Evolutionary conservation across 2,113 vertebrate genomes (phyloP).

Genomic region (Lota lota): DNA sequence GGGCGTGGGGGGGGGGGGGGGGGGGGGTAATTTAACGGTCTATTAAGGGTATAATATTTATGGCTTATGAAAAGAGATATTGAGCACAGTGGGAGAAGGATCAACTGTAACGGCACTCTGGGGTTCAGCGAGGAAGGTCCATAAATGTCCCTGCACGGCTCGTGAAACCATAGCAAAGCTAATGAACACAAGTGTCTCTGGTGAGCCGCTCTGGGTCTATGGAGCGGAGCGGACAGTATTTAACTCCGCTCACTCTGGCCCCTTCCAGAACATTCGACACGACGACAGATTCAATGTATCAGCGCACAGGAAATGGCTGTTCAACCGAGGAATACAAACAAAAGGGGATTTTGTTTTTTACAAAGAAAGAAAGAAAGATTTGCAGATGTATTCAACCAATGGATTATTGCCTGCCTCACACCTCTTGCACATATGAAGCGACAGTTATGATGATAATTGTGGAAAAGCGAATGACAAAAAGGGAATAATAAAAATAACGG

Average conservation of each 20-base stretch:
- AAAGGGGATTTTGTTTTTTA: no score
- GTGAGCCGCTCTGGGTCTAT: slow-evolving; percentile 28
- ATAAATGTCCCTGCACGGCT: slow-evolving; percentile 42
- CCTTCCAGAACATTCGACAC: slow-evolving; percentile 23
- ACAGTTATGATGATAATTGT: no score
- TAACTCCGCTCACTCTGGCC: slow-evolving; percentile 31
- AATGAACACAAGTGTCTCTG: slow-evolving; percentile 41
- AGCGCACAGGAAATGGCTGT: no score
- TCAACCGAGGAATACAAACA: no score
- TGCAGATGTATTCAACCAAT: no score
- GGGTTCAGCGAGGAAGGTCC: slow-evolving; percentile 46
- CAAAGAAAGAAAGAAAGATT: no score
- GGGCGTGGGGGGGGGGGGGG: slow-evolving; percentile 33
- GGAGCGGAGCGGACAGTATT: slow-evolving; percentile 13
- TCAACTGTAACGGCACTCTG: slow-evolving; percentile 40
- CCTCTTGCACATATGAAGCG: no score
- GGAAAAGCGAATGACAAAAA: no score
- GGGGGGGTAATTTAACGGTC: slow-evolving; percentile 62
- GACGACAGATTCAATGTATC: slow-evolving; percentile 32
- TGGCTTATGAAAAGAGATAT: slow-evolving; percentile 55
- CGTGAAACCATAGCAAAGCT: slow-evolving; percentile 53
- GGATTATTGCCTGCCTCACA: no score
- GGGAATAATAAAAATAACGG: no score
- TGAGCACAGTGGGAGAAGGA: slow-evolving; percentile 40
- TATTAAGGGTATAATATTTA: slow-evolving; percentile 59